Percentiles rank a stretch among this genome's conserved stretches.
Conservation (phyloP, 2,113 vertebrate species). For the Cyanistes caeruleus region DNA sequence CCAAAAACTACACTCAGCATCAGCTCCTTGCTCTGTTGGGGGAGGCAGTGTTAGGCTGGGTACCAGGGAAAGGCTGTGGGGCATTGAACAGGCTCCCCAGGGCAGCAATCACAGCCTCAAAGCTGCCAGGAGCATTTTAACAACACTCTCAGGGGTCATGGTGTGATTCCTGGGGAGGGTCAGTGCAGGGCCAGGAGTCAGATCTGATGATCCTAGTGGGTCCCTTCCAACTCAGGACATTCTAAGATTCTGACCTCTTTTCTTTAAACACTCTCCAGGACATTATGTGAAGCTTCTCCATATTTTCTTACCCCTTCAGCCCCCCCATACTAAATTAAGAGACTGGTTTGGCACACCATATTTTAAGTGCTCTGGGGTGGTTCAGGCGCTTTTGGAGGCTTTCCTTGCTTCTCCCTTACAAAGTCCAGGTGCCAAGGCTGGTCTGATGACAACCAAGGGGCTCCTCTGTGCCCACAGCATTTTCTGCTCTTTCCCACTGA, state of each 20-base stretch:
- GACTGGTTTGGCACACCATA: not conserved
- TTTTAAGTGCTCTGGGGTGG: not conserved
- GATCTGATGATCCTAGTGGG: rapidly evolving
- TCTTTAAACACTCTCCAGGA: not conserved
- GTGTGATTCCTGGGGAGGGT: not conserved
- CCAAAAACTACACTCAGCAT: not conserved
- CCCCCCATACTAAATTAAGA: not conserved
- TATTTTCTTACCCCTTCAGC: not conserved
- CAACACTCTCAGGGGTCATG: not conserved
- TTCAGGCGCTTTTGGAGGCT: not conserved
- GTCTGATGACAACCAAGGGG: not conserved
- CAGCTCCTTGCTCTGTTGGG: not conserved
- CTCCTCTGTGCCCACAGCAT: not conserved
- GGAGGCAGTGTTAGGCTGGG: not conserved
- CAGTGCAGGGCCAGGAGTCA: not conserved
- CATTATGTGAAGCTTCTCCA: not conserved
- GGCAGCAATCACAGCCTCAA: not conserved
- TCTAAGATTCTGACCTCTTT: not conserved
- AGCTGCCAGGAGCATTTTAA: not conserved
- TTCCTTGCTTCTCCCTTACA: not conserved
- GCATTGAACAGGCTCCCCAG: not conserved
- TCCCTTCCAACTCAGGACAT: not conserved
- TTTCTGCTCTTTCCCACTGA: not conserved
- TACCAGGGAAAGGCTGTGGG: not conserved
- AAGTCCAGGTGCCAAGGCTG: slow-evolving; percentile 2